Conservation (phyloP, 2,797 vertebrate genomes). For the Phyllotis vaccarum region DNA sequence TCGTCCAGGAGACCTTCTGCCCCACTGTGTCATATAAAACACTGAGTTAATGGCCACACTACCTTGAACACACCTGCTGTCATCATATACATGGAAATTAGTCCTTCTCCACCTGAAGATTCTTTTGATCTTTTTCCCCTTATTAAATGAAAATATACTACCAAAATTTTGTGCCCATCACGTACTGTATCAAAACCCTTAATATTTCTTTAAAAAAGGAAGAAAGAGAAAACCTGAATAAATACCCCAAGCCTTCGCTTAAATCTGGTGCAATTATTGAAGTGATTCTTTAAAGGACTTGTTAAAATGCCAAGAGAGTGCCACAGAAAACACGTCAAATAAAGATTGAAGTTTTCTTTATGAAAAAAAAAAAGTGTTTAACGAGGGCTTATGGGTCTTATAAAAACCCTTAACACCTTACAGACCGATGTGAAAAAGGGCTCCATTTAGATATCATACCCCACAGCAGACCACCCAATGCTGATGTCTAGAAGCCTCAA, state of each 20-base stretch:
- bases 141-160: constrained; percentile 75
- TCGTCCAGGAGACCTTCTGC: constrained; percentile 74
- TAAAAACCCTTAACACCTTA: constrained; percentile 88
- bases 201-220: constrained; percentile 42
- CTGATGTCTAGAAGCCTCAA: constrained; percentile 82
- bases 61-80: not conserved
- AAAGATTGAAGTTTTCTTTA: constrained; percentile 87
- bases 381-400: constrained; percentile 87
- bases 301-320: constrained; percentile 85
- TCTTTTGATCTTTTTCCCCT: constrained; percentile 73
- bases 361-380: constrained; percentile 86
- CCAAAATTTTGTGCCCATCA: constrained; percentile 72
- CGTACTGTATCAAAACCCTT: constrained; percentile 77
- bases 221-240: constrained; percentile 75
- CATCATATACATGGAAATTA: constrained; percentile 74
- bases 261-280: constrained; percentile 84
- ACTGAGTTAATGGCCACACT: no score
- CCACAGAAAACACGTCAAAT: constrained; percentile 82
- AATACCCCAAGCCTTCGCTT: constrained; percentile 44
- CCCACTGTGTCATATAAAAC: constrained; percentile 63
- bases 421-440: constrained; percentile 85
- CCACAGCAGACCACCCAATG: constrained; percentile 87
- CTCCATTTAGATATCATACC: constrained; percentile 83
- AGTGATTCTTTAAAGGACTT: constrained; percentile 84
- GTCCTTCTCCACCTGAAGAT: constrained; percentile 77